phyloP scores from a whole-genome alignment of 2,113 vertebrate species.

The Puma concolor region DNA sequence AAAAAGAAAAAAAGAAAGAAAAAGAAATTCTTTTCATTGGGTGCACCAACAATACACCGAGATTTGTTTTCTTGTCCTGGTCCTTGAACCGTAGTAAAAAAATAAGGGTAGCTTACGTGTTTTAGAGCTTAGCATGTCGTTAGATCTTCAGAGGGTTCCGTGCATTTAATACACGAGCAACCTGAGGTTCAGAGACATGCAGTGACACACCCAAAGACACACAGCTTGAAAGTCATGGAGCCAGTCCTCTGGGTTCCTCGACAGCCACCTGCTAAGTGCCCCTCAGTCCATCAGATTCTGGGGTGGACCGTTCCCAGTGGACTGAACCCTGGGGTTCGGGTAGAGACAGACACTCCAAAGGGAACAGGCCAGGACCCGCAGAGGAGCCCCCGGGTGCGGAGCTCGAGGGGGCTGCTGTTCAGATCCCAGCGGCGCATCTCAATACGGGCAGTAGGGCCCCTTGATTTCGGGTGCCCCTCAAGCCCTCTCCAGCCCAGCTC shows the following conservation, averaged over 20 bases:
- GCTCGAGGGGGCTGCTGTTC: rapidly evolving
- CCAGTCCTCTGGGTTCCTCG: background rate
- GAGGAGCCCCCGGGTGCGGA: background rate
- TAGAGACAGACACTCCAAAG: rapidly evolving
- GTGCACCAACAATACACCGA: background rate
- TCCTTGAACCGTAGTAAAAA: background rate
- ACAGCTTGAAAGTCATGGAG: background rate
- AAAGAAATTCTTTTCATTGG: too few relatives aligned
- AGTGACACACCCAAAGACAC: background rate
- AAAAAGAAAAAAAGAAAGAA: background rate
- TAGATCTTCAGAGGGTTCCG: background rate
- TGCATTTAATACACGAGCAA: background rate
- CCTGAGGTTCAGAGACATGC: background rate
- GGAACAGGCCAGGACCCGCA: rapidly evolving
- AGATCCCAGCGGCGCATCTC: rapidly evolving
- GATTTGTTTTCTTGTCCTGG: background rate
- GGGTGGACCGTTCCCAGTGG: background rate
- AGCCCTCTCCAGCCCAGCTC: background rate
- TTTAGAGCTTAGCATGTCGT: background rate
- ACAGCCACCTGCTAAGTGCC: background rate
- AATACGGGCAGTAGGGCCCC: rapidly evolving
- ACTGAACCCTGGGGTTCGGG: background rate
- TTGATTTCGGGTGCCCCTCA: background rate
- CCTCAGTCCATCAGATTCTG: background rate
- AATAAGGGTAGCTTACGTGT: background rate